Base-by-base conservation (phyloP, 2,797 vertebrate species). In the Lates japonicus region DNA sequence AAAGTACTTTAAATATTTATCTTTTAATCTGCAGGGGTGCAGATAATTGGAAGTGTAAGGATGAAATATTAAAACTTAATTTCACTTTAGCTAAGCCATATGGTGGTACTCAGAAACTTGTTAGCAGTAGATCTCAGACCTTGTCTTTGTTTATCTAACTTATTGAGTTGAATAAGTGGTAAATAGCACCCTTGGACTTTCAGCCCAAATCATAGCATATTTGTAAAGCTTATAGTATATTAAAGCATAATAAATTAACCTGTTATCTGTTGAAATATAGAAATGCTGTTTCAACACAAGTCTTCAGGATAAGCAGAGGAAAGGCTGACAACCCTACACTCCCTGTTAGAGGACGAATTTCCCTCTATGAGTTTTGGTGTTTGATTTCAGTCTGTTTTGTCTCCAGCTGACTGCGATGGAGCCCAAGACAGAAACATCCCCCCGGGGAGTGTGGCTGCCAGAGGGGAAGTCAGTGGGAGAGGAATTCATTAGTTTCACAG, bases 301-400 rank as follows among this genome's bases (percentile, higher is more conserved):
- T 42, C 51, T 80, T 64, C 44, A 60, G 29, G 35, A 72, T 41
- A 59, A 79, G 19, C 0, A 66, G 31, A 59, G 41, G 44, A 68
- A 77, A 60, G 51, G 63, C 73, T 69, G 39, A 58, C 76, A 66
- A 66, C 19, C 22, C 13, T 10, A 44, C 22, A 57, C 37, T 48
- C 29, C 51, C 20, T 54, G 70, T 59, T 19, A 3, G 59, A 44
- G 63, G 33, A 63, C 77, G 51, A 20, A 63, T 65, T 72, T 66
- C 70, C 60, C 35, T 29, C 63, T 78, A 22, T 71, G 58, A 75
- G 79, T 66, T 87, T 80, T 74, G 66, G 68, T 48, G 57, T 74
- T 78, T 85, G 80, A 82, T 81, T 85, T 80, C 55, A 75, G 66
- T 59, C 83, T 79, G 81, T 85, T 90, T 83, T 70, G 72, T 83